Conservation (phyloP, 2,113 vertebrate genomes). For the Corvus cornix region DNA sequence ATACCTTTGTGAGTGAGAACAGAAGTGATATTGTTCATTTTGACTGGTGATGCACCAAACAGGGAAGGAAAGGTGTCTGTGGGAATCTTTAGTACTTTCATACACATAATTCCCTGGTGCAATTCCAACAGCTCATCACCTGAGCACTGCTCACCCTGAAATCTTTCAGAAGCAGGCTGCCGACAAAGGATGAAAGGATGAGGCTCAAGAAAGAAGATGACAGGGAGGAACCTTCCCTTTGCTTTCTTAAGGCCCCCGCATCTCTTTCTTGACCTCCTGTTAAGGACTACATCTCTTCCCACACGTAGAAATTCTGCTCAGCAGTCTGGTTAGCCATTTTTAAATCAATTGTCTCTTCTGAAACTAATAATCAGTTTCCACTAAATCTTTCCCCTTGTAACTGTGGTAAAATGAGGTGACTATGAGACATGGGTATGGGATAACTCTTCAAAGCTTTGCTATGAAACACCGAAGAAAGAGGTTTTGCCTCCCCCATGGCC, state of each 20-base stretch:
- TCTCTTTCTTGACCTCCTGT: not conserved
- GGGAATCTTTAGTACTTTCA: not conserved
- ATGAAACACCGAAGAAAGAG: not conserved
- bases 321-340: not conserved
- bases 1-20: not conserved
- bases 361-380: not conserved
- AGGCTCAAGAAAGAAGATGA: not conserved
- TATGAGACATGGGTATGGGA: fast-evolving
- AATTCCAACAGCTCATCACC: not conserved
- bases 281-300: not conserved
- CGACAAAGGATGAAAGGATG: not conserved
- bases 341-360: not conserved
- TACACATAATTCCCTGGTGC: not conserved
- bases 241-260: not conserved
- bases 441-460: not conserved
- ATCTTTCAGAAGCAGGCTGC: not conserved
- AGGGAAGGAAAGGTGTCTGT: not conserved
- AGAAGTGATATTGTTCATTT: not conserved
- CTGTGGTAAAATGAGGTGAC: not conserved
- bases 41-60: not conserved
- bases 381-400: not conserved
- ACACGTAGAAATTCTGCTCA: not conserved
- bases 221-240: fast-evolving
- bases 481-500: not conserved
- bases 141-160: not conserved